These are phyloP conservation scores for Crypturellus tataupa DNA, from an alignment of 2,797 vertebrate genomes.

Conservation along the genomic window DNA sequence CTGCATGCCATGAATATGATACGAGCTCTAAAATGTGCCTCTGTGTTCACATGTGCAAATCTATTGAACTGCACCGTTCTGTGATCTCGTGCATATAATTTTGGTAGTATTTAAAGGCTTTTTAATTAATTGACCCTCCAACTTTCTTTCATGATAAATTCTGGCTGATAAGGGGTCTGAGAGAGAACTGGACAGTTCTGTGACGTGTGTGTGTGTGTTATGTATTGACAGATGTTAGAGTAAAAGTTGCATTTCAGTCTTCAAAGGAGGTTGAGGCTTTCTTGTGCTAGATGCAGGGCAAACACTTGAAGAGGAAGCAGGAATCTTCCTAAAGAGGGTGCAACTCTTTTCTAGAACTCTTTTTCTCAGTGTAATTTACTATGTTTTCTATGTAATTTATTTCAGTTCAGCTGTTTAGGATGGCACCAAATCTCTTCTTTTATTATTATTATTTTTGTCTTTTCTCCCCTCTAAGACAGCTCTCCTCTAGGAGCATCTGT, in stretches of 20 bases:
- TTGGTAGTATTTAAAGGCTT: neutral
- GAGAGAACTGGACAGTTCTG: neutral
- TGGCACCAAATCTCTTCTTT: neutral
- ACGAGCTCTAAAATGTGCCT: slow-evolving; percentile 68
- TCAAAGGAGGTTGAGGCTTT: neutral
- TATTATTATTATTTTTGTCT: too few relatives aligned
- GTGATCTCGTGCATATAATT: neutral
- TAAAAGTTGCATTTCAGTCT: neutral
- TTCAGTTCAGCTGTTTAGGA: neutral
- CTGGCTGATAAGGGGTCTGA: neutral
- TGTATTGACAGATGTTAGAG: accelerated
- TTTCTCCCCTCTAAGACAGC: neutral
- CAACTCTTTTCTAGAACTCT: neutral
- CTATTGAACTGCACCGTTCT: slow-evolving; percentile 60
- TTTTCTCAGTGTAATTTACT: neutral
- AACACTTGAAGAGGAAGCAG: neutral
- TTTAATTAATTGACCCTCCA: neutral
- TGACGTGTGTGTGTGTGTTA: neutral
- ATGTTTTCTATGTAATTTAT: neutral
- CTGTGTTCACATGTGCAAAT: slow-evolving; percentile 42
- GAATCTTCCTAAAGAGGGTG: neutral
- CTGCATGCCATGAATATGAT: slow-evolving; percentile 77
- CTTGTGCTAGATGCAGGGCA: neutral
- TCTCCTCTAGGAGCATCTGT: neutral
- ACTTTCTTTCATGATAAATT: slow-evolving; percentile 2